Evolutionary conservation across 2,113 vertebrate genomes (phyloP).

Genomic region (Condylura cristata): DNA sequence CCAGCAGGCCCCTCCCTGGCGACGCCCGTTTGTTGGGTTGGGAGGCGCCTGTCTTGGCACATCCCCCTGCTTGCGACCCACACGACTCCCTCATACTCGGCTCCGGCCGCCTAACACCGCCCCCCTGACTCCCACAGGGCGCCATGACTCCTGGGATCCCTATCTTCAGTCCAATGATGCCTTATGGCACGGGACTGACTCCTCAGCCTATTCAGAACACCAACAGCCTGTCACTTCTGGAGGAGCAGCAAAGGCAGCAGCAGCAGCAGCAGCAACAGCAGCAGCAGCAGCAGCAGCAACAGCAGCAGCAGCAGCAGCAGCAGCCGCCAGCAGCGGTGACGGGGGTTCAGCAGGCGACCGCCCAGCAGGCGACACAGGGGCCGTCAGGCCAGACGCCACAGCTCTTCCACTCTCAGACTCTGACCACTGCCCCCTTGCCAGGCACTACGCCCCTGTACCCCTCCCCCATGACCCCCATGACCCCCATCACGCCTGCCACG

Average conservation of each 20-base stretch:
- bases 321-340: constrained; percentile 89
- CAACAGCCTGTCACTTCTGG: constrained; percentile 94
- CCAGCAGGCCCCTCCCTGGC: not conserved
- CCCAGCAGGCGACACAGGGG: constrained; percentile 89
- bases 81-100: not conserved
- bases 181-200: constrained; percentile 96
- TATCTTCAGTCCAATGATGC: constrained; percentile 99
- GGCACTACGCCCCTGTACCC: constrained; percentile 94
- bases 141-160: constrained; percentile 96
- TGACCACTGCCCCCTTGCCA: constrained; percentile 95
- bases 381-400: constrained; percentile 95
- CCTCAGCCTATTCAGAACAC: constrained; percentile 96
- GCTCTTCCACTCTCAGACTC: constrained; percentile 96
- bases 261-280: constrained; percentile 90
- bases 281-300: constrained; percentile 90
- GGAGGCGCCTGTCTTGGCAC: not conserved
- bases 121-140: constrained; percentile 84
- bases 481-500: constrained; percentile 96
- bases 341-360: constrained; percentile 74
- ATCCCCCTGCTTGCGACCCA: not conserved
- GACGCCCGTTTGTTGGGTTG: rapidly evolving
- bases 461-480: constrained; percentile 97
- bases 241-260: constrained; percentile 96
- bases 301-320: constrained; percentile 92
- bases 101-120: not conserved